Conservation (phyloP, 1,140 invertebrate species). For the Ruditapes philippinarum region DNA sequence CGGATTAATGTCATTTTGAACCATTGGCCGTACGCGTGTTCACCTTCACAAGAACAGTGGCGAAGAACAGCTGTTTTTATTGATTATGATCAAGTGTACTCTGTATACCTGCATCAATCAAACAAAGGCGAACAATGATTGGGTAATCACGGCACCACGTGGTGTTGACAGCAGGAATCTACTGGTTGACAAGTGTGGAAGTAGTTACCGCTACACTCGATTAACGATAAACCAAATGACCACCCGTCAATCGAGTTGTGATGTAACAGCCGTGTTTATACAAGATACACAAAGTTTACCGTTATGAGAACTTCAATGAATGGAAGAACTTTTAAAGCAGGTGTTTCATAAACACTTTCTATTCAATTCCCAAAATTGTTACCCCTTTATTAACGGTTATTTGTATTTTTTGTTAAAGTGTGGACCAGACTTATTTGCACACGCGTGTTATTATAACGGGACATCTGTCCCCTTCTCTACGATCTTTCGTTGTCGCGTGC, state of each 20-base stretch:
- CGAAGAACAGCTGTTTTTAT: slow-evolving; percentile 3
- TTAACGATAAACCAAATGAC: background rate
- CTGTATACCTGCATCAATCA: background rate
- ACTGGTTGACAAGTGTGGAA: slow-evolving; percentile 31
- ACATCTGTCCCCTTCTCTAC: slow-evolving; percentile 41
- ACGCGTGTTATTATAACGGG: slow-evolving; percentile 55
- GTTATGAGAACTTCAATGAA: slow-evolving; percentile 12
- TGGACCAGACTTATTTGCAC: slow-evolving; percentile 39
- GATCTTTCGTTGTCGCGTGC: slow-evolving; percentile 46
- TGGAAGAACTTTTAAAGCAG: slow-evolving; percentile 23
- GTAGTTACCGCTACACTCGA: background rate
- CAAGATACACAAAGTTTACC: slow-evolving; percentile 15
- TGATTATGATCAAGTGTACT: background rate
- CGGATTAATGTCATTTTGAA: slow-evolving; percentile 2
- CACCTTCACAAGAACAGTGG: background rate
- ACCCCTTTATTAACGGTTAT: slow-evolving; percentile 34
- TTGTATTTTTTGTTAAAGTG: slow-evolving; percentile 37
- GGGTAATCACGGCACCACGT: slow-evolving; percentile 29
- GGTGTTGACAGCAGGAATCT: slow-evolving; percentile 38
- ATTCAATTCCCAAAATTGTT: slow-evolving; percentile 47
- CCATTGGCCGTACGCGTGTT: background rate
- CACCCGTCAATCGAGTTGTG: slow-evolving; percentile 16
- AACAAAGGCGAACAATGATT: background rate
- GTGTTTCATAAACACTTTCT: slow-evolving; percentile 47
- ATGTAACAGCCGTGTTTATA: slow-evolving; percentile 21